Evolutionary conservation across 2,113 vertebrate species (phyloP).

Genomic region (Chaenocephalus aceratus): DNA sequence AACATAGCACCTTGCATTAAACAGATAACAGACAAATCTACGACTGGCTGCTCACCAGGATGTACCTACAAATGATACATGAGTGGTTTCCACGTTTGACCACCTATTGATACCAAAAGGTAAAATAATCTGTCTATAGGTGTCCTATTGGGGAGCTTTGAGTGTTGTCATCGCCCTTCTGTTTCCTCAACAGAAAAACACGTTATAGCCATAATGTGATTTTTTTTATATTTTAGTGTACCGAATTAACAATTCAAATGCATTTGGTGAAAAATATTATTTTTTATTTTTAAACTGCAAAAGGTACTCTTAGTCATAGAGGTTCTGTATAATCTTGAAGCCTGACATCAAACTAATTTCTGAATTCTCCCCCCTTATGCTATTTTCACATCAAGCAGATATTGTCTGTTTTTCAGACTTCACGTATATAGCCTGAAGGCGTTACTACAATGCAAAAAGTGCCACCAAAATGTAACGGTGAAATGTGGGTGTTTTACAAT

Average conservation of each 20-base stretch:
- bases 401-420: not conserved
- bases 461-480: no score
- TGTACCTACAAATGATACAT: not conserved
- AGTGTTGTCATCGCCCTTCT: not conserved
- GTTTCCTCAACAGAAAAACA: not conserved
- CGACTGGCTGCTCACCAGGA: not conserved
- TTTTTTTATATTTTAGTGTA: not conserved
- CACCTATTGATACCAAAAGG: no score
- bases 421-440: no score
- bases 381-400: not conserved
- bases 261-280: no score
- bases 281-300: not conserved
- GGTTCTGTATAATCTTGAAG: not conserved
- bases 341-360: not conserved
- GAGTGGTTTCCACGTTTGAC: not conserved
- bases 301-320: not conserved
- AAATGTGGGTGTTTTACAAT: not conserved
- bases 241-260: no score
- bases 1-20: slow-evolving; percentile 41
- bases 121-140: not conserved
- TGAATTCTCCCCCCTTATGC: not conserved
- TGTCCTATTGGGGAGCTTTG: not conserved
- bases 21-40: slow-evolving; percentile 56
- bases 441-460: no score
- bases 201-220: not conserved